These are phyloP conservation scores for Pangasius mekongensis DNA, from an alignment of 2,797 vertebrate genomes.

Conservation along the genomic window DNA sequence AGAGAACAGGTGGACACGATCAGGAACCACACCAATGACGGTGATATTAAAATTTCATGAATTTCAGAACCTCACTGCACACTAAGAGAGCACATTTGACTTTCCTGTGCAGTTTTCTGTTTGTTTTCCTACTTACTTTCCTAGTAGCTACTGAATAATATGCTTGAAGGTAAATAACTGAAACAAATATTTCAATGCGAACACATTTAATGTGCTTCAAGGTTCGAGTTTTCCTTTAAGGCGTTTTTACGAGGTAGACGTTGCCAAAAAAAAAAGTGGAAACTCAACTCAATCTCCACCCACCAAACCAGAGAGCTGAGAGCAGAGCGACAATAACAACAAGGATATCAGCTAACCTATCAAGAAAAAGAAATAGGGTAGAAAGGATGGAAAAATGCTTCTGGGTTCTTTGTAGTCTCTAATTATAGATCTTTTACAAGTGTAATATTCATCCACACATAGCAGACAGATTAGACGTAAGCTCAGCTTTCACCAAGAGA, in stretches of 20 bases:
- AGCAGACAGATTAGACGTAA: not conserved
- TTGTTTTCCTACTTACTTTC: not conserved
- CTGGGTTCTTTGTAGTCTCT: not conserved
- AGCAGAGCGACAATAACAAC: not conserved
- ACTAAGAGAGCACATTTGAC: not conserved
- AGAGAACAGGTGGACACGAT: not conserved
- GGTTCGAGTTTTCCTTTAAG: not conserved
- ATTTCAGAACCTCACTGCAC: not conserved
- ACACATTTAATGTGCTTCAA: not conserved
- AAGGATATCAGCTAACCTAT: not conserved
- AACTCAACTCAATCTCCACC: not conserved
- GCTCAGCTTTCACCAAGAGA: slow-evolving; percentile 2
- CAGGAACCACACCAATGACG: not conserved
- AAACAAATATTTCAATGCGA: not conserved
- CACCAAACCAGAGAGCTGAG: not conserved
- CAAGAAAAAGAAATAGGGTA: not conserved
- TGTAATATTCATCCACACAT: not conserved
- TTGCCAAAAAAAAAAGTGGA: not conserved
- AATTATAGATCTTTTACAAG: not conserved
- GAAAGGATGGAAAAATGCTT: not conserved
- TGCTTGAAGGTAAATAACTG: not conserved
- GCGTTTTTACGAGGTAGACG: not conserved
- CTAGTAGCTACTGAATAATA: not conserved
- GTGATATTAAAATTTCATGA: too few species aligned
- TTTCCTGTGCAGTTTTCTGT: not conserved